A percentile compares a stretch with the other conserved stretches of the same genome.
Conservation (phyloP, 1,140 invertebrate species). For the Drosophila kurseongensis region DNA sequence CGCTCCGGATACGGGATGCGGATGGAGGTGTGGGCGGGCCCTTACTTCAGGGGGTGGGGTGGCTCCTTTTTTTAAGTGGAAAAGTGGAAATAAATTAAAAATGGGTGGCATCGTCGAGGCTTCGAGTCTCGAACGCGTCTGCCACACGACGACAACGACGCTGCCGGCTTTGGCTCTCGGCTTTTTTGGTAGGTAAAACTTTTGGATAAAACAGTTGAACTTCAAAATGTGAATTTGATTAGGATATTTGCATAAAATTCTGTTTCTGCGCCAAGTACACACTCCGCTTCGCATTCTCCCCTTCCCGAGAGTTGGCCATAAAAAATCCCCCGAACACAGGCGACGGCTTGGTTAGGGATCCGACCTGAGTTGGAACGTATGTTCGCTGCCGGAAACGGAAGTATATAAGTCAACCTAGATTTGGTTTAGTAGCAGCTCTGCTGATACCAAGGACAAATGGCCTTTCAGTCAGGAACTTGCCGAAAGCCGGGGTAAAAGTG, state of each 20-base stretch:
- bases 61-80: constrained; percentile 57
- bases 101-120: constrained; percentile 66
- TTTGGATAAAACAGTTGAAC: constrained; percentile 84
- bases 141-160: constrained; percentile 43
- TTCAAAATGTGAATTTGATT: constrained; percentile 84
- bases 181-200: constrained; percentile 66
- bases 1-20: constrained; percentile 74
- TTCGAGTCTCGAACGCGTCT: constrained; percentile 54
- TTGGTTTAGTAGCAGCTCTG: constrained; percentile 51
- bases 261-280: constrained; percentile 76
- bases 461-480: constrained; percentile 51
- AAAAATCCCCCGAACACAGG: constrained; percentile 34
- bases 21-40: constrained; percentile 46
- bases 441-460: constrained; percentile 55
- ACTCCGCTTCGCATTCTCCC: constrained; percentile 40
- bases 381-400: constrained; percentile 50
- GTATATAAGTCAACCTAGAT: constrained; percentile 55
- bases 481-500: constrained; percentile 20
- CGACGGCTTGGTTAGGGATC: constrained; percentile 4
- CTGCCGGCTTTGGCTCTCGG: constrained; percentile 37
- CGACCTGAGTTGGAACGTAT: constrained; percentile 39
- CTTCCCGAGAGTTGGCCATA: constrained; percentile 18
- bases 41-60: constrained; percentile 7
- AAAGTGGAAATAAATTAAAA: constrained; percentile 84
- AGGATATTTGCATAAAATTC: constrained; percentile 84